These are phyloP conservation scores for Diaphora mendica DNA, from an alignment of 2,888 invertebrate species.

Conservation along the genomic window DNA sequence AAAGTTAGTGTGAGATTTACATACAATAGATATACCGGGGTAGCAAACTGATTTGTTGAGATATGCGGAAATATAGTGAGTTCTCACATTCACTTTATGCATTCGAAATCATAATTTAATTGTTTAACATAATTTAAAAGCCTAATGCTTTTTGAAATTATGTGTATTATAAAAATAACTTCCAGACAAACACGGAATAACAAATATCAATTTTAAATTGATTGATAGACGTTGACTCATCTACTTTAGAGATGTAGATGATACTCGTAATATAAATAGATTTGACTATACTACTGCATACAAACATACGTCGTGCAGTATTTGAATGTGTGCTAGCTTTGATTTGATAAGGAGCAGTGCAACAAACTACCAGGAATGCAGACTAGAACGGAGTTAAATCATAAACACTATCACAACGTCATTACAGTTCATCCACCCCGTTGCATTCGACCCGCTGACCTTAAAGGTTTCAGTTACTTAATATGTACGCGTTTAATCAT, in stretches of 20 bases:
- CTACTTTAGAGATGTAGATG: neutral
- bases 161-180: too few relatives aligned
- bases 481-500: constrained; percentile 42
- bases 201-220: neutral
- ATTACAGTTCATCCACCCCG: constrained; percentile 66
- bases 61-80: neutral
- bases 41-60: neutral
- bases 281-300: neutral
- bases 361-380: constrained; percentile 61
- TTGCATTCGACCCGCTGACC: constrained; percentile 66
- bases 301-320: neutral
- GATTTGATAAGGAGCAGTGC: constrained; percentile 54
- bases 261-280: neutral
- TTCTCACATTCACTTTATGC: constrained; percentile 5
- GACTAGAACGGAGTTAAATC: constrained; percentile 52
- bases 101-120: neutral
- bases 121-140: neutral
- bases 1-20: neutral
- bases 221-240: too few relatives aligned
- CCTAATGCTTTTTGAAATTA: neutral
- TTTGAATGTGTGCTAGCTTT: constrained; percentile 26
- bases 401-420: constrained; percentile 51
- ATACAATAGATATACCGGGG: constrained; percentile 3
- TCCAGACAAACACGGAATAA: too few relatives aligned
- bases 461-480: constrained; percentile 55